A percentile compares a stretch with the other conserved stretches of the same genome.
Evolutionary conservation across 1,140 invertebrate genomes (phyloP).

Genomic region (Cecropterus lyciades): DNA sequence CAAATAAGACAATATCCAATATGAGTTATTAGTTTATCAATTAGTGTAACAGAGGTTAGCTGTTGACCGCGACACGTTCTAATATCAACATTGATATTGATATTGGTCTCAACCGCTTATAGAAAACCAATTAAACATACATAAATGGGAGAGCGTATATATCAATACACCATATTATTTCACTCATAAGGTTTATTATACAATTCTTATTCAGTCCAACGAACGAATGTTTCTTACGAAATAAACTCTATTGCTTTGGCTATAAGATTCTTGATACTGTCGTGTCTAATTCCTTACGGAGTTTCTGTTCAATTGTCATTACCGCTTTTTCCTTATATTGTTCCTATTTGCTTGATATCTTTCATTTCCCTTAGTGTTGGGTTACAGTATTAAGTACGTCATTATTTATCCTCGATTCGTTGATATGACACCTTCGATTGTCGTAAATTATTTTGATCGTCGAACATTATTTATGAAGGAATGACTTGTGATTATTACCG

Average conservation of each 20-base stretch:
- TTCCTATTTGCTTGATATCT: constrained; percentile 3
- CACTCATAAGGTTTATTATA: not conserved
- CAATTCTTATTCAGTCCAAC: not conserved
- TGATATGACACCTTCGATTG: not conserved
- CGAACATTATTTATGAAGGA: not conserved
- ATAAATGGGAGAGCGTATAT: not conserved
- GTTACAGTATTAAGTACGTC: constrained; percentile 1
- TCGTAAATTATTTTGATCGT: not conserved
- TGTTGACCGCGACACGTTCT: not conserved
- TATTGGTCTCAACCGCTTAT: not conserved
- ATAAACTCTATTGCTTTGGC: not conserved
- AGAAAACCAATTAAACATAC: not conserved
- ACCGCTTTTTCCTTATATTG: constrained; percentile 1
- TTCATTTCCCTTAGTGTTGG: not conserved
- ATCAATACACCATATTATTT: not conserved
- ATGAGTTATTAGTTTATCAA: constrained; percentile 15
- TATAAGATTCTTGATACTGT: not conserved
- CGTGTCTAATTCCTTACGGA: constrained; percentile 2
- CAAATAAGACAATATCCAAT: constrained; percentile 4
- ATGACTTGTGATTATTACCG: too few species aligned
- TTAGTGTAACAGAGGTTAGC: constrained; percentile 15
- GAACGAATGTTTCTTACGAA: not conserved
- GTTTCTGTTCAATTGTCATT: not conserved
- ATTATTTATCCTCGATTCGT: not conserved
- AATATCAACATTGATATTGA: constrained; percentile 4